Base-by-base conservation (phyloP, 2,888 invertebrate species). In the Thymelicus lineola region DNA sequence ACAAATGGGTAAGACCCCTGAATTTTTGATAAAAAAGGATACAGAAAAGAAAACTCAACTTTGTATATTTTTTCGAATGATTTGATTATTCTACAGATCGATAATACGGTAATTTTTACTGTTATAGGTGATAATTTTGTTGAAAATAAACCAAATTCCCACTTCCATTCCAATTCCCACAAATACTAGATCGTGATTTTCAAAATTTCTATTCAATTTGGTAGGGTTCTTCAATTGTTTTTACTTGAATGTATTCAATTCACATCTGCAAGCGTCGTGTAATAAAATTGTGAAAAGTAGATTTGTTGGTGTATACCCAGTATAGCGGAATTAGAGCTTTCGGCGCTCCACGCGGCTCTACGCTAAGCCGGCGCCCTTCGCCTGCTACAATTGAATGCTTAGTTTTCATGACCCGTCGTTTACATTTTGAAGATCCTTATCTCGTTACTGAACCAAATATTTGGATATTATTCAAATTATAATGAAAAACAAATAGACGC, bases 231-330 rank as follows among this genome's bases (percentile, higher is more conserved):
- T 55, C 55, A 14, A 55, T 55, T 2, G 35, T 55, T 55, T 55
- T 28, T 35, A 55, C 14, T 55, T 2, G 15, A 28, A 55, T 55
- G 28, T 55, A 55, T 55, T 55, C 55, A 55, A 14, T 55, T 14
- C 55, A 55, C 14, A 35, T 62, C 62, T 78, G 77, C 77, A 80
- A 75, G 75, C 73, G 64, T 73, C 75, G 74, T 78, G 73, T 73
- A 76, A 78, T 79, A 77, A 81, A 82, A 79, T 84, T 79, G 69
- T 72, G 77, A 62, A 79, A 76, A 77, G 73, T 72, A 77, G 82
- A 80, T 84, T 83, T 82, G 78, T 77, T 77, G 76, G 79, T 79
- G 79, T 82, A n/a, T n/a, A n/a, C n/a, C n/a, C n/a, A n/a, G n/a
- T n/a, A 85, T 83, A 82, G 79, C 78, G 69, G 80, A 86, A 84